Evolutionary conservation across 2,113 vertebrate genomes (phyloP), one percentile per base, ranked within the genome.

Genomic region (Nycticryphes semicollaris): DNA sequence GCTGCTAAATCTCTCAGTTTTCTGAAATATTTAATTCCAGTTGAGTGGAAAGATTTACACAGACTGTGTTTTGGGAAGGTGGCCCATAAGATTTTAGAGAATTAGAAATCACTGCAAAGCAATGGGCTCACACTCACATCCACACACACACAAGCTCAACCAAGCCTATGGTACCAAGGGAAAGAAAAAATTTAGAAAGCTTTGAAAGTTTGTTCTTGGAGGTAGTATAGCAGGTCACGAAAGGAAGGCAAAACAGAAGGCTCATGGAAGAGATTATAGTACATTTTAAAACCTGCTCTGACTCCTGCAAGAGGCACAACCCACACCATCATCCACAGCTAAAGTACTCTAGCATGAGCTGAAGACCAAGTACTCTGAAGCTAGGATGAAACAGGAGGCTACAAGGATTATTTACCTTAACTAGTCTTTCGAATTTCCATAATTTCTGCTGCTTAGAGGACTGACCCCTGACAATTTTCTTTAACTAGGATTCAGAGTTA

Each of bases 391-490:
- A 27, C 50, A 81, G 56, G 70, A 82, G 51, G 41, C 43, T 79
- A n/a, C 1, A 4, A 77, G 39, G 51, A 62, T 85, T 93, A 83
- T 95, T 96, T 90, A 87, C 87, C 72, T 73, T 83, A 74, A 70
- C 64, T 30, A 85, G 64, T 51, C 69, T 84, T 89, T 68, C 68
- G 93, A 76, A 75, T 86, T 93, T 91, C n/a, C 48, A 18, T 87
- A 87, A 89, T 97, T 88, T 95, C 92, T 85, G n/a, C 41, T 64
- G 60, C 72, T 79, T 80, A 69, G 78, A 90, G 51, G 48, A 45
- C 15, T 39, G 57, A 94, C 86, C 92, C 69, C 66, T 87, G 64
- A 43, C 94, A 78, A 59, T 14, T 66, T 74, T 96, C 60, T 63
- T 93, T 67, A 73, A 94, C 28, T 17, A 53, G 25, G 57, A 86